Evolutionary conservation across 2,113 vertebrate species (phyloP), one percentile per base, ranked within the genome.

Genomic region (Sceloporus undulatus): DNA sequence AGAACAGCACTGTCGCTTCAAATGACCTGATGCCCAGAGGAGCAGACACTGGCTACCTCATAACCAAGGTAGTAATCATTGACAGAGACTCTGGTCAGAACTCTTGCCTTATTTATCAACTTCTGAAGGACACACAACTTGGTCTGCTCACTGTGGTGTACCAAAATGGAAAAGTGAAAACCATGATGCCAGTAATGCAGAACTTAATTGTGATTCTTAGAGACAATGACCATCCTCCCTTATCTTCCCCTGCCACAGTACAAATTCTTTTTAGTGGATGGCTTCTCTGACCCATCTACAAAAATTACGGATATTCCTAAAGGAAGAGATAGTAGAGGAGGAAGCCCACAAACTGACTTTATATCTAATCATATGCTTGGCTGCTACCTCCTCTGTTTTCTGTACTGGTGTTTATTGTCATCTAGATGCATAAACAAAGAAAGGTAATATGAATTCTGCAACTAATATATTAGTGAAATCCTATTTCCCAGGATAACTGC

Each of bases 171-270:
- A 42, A 78, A 48, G 42, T 88, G 23, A 78, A 9, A 6, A 90
- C 7, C 3, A 71, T 48, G n/a, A 82, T n/a, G 29, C 86, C 68
- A 0, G 81, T n/a, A n/a, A 97, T 96, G 85, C 97, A 97, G 87
- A 97, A 94, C 77, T 92, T 97, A 0, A 89, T 97, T 68, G 93
- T 98, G n/a, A 82, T 90, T 0, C 97, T 98, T 29, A 92, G 89
- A 0, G 98, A 98, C 79, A 95, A 96, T 0, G 98, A 97, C 0
- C 87, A 94, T 25, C 97, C 97, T 0, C 93, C 97, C 1, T 97
- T 97, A 68, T 97, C 97, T 0, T 95, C 97, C 85, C 96, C 96
- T 0, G 92, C 97, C 79, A 97, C 13, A 18, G 13, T 16, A 3
- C 4, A 18, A 16, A 62, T 62, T 16, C 59, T 96, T 18, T 13